Percentiles rank a stretch among this genome's conserved stretches.
phyloP scores from a whole-genome alignment of 2,797 vertebrate species.

The Lithobates pipiens region DNA sequence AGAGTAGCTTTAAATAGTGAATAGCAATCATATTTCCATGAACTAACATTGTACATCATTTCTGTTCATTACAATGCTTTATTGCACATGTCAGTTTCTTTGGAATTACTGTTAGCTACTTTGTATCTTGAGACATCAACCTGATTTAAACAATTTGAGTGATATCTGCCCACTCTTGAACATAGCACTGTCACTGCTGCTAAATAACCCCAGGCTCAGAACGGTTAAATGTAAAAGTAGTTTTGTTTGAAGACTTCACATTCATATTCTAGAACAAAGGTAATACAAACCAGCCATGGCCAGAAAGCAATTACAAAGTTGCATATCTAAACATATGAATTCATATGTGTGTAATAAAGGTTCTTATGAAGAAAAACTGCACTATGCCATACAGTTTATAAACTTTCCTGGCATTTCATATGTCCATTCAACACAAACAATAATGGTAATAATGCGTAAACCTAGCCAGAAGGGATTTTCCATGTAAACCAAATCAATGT shows the following conservation, averaged over 20 bases:
- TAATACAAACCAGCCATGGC: background rate
- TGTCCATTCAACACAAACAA: background rate
- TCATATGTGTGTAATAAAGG: background rate
- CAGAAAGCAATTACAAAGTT: background rate
- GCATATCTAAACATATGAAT: background rate
- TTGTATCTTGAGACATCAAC: too few species aligned
- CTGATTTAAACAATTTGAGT: background rate
- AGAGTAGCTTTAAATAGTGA: too few species aligned
- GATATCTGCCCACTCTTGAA: background rate
- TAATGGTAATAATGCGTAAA: background rate
- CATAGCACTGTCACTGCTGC: background rate
- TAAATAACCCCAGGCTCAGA: background rate
- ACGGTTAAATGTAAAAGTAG: background rate
- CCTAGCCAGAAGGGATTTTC: constrained; percentile 30
- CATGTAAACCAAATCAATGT: constrained; percentile 22
- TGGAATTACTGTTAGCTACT: too few species aligned
- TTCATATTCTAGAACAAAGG: background rate
- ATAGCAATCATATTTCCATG: too few species aligned
- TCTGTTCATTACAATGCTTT: too few species aligned
- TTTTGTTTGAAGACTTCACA: too few species aligned
- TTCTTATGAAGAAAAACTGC: too few species aligned
- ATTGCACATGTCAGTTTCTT: too few species aligned
- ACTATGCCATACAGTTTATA: background rate
- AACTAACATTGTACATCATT: too few species aligned
- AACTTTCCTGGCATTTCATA: background rate